These are phyloP conservation scores for Toxotes lorentzi DNA, from an alignment of 2,797 vertebrate species.

Conservation along the genomic window DNA sequence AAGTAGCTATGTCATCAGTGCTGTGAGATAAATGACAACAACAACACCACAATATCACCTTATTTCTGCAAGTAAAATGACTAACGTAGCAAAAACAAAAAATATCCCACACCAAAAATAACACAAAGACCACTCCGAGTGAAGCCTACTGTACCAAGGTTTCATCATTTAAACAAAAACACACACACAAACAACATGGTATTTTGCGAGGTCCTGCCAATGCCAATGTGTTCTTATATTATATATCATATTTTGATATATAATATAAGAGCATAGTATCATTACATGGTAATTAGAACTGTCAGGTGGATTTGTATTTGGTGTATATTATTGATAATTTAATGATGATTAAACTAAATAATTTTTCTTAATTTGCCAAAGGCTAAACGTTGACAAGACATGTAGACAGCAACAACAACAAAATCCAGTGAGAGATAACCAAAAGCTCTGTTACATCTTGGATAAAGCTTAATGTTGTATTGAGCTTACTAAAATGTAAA, in stretches of 20 bases:
- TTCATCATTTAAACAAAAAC: background rate
- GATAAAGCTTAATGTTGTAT: background rate
- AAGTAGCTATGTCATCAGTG: background rate
- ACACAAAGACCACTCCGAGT: background rate
- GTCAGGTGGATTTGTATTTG: background rate
- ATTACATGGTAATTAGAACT: background rate
- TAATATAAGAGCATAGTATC: background rate
- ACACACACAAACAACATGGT: background rate
- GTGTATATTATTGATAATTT: background rate
- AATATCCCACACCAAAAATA: background rate
- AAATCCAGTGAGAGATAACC: background rate
- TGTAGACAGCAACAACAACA: background rate
- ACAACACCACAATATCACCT: background rate
- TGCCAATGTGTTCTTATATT: background rate
- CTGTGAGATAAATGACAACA: background rate
- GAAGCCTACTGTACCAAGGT: background rate
- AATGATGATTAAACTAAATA: background rate
- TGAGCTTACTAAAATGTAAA: slow-evolving; percentile 4
- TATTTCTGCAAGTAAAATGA: background rate
- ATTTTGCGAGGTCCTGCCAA: too few relatives aligned
- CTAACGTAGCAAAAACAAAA: background rate
- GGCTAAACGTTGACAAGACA: background rate
- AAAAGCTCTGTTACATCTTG: background rate
- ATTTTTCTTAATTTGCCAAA: background rate
- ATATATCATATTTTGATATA: too few relatives aligned